These are phyloP conservation scores for Myodes glareolus DNA, from an alignment of 2,113 vertebrate species.

Conservation along the genomic window DNA sequence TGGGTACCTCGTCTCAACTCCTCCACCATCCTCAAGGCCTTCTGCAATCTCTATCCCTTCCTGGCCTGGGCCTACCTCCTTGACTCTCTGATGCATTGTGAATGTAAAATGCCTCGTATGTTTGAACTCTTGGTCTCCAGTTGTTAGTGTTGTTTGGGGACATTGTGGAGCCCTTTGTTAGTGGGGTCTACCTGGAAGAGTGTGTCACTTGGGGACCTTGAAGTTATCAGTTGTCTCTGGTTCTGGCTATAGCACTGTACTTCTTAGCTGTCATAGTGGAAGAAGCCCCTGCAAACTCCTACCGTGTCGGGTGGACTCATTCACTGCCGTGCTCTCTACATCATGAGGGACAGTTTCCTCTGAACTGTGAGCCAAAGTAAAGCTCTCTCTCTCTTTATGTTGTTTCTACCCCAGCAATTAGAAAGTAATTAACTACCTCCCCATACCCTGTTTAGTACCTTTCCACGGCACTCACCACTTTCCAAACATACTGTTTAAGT, in stretches of 20 bases:
- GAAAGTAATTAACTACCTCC: neutral
- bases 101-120: neutral
- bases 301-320: neutral
- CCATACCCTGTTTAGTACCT: neutral
- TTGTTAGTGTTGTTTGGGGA: neutral
- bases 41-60: neutral
- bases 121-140: neutral
- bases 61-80: neutral
- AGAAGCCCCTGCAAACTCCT: neutral
- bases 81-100: neutral
- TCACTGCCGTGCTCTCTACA: neutral
- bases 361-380: neutral
- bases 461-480: neutral
- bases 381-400: neutral
- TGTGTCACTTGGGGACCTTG: neutral
- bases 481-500: neutral
- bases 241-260: neutral
- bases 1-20: neutral
- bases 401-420: neutral
- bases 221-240: neutral
- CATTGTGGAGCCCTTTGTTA: neutral
- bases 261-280: neutral
- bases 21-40: neutral
- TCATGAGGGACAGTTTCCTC: neutral
- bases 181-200: neutral